A percentile compares a stretch with the other conserved stretches of the same genome.
Evolutionary conservation across 2,888 invertebrate species (phyloP).

Genomic region (Acleris literana): DNA sequence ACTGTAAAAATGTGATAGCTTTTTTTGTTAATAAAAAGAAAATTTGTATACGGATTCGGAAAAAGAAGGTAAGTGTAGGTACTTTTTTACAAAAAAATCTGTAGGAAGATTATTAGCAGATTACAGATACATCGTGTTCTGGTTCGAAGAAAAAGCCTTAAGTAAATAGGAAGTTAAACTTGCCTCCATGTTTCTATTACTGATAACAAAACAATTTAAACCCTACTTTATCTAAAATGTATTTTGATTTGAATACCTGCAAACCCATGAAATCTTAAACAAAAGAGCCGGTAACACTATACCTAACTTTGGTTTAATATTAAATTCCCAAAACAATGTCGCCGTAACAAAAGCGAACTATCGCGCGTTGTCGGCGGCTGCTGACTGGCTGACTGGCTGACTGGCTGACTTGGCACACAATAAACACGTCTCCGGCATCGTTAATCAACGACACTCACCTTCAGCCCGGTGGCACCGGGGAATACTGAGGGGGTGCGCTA

Average conservation of each 20-base stretch:
- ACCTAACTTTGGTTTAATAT: conserved; percentile 21
- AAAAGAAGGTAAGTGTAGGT: too few relatives aligned
- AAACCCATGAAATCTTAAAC: background rate
- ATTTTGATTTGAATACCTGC: background rate
- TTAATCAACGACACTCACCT: conserved; percentile 79
- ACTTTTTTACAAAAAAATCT: too few relatives aligned
- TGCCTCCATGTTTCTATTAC: too few relatives aligned
- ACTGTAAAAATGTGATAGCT: too few relatives aligned
- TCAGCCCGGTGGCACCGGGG: conserved; percentile 39
- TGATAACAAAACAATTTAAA: too few relatives aligned
- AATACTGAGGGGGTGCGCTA: background rate
- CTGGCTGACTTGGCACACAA: conserved; percentile 54
- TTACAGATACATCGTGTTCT: too few relatives aligned
- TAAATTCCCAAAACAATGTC: conserved; percentile 33
- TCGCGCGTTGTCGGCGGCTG: conserved; percentile 19
- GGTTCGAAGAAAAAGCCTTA: too few relatives aligned
- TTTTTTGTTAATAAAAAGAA: too few relatives aligned
- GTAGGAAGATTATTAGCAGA: too few relatives aligned
- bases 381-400: conserved; percentile 1
- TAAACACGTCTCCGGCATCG: conserved; percentile 74
- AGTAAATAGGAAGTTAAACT: too few relatives aligned
- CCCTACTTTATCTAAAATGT: background rate
- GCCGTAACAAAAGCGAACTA: conserved; percentile 34
- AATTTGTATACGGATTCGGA: too few relatives aligned
- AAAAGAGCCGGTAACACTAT: conserved; percentile 16